Evolutionary conservation across 2,888 invertebrate species (phyloP).

Genomic region (Hyposoter didymator): DNA sequence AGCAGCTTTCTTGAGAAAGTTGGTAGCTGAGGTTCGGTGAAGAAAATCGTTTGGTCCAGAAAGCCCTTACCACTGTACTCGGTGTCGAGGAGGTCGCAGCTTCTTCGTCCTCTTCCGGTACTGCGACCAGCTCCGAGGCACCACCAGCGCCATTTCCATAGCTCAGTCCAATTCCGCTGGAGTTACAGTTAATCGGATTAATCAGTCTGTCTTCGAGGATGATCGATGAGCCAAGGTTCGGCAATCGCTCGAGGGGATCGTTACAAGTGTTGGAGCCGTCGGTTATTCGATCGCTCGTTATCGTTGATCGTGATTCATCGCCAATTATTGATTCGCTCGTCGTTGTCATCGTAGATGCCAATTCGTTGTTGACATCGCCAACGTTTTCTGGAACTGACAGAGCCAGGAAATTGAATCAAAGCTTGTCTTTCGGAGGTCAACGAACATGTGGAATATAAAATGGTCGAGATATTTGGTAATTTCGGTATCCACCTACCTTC

Average conservation of each 20-base stretch:
- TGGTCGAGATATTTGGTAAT: neutral
- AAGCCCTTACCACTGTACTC: constrained; percentile 88
- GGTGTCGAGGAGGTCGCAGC: constrained; percentile 89
- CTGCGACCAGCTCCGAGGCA: constrained; percentile 85
- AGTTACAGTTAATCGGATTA: constrained; percentile 76
- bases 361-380: constrained; percentile 71
- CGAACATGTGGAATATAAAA: neutral
- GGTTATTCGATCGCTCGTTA: constrained; percentile 62
- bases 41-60: neutral
- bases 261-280: constrained; percentile 72
- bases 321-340: constrained; percentile 45
- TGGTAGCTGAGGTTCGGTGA: neutral
- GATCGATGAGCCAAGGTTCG: constrained; percentile 82
- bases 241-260: constrained; percentile 66
- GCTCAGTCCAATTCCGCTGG: constrained; percentile 69
- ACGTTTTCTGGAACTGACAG: constrained; percentile 73
- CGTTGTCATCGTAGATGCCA: constrained; percentile 41
- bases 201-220: constrained; percentile 82
- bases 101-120: constrained; percentile 88
- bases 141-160: constrained; percentile 73
- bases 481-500: constrained; percentile 70
- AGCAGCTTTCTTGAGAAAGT: neutral
- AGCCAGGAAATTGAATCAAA: neutral
- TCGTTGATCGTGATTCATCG: constrained; percentile 37
- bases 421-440: neutral